A percentile compares a stretch with the other conserved stretches of the same genome.
Evolutionary conservation across 2,888 invertebrate species (phyloP).

Genomic region (Cheilosia impressa): DNA sequence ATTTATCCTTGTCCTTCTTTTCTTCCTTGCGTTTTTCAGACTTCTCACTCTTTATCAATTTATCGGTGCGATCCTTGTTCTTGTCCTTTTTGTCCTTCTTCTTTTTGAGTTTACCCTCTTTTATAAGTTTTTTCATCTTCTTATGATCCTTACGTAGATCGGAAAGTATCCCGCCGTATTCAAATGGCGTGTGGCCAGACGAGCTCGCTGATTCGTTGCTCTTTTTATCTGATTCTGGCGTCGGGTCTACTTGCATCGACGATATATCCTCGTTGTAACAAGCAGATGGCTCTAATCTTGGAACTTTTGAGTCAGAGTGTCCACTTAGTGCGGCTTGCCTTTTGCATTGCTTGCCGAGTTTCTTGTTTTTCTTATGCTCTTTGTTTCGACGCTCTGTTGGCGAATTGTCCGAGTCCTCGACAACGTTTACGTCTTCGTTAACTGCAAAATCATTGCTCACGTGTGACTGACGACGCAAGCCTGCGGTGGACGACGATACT

Average conservation of each 20-base stretch:
- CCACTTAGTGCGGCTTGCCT: constrained; percentile 20
- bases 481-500: constrained; percentile 23
- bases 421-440: constrained; percentile 4
- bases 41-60: constrained; percentile 59
- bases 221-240: constrained; percentile 44
- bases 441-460: background rate
- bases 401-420: constrained; percentile 21
- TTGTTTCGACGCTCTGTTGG: constrained; percentile 40
- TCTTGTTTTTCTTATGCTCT: constrained; percentile 61
- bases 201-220: constrained; percentile 40
- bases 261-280: constrained; percentile 6
- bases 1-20: constrained; percentile 85
- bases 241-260: constrained; percentile 3
- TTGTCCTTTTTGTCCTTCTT: constrained; percentile 89
- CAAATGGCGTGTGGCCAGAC: constrained; percentile 24
- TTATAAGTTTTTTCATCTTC: constrained; percentile 87
- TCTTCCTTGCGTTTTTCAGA: constrained; percentile 84
- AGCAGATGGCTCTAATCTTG: constrained; percentile 1
- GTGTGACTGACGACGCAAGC: constrained; percentile 23
- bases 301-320: constrained; percentile 18
- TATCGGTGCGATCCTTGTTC: constrained; percentile 83
- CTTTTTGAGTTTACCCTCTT: constrained; percentile 87
- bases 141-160: constrained; percentile 86
- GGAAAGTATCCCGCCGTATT: constrained; percentile 33
- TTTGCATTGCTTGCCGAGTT: constrained; percentile 49